Percentiles rank a stretch among this genome's conserved stretches.
Conservation (phyloP, 2,113 vertebrate species). For the Thomomys bottae region DNA sequence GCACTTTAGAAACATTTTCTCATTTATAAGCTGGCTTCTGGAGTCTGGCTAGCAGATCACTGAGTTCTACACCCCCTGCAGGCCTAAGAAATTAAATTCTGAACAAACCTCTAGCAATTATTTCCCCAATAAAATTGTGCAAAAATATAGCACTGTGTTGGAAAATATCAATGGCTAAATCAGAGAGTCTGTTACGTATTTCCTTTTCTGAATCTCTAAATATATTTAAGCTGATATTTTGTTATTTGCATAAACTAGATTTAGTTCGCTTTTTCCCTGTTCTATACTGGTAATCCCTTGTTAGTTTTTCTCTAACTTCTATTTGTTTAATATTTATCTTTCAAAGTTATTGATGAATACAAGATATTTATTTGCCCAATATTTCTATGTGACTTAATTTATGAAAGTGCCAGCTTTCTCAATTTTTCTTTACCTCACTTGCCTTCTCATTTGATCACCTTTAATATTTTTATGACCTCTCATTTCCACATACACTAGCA, state of each 20-base stretch:
- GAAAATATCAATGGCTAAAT: not conserved
- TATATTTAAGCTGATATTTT: not conserved
- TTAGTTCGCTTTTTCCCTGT: not conserved
- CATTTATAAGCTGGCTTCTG: constrained; percentile 58
- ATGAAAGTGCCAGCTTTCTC: not conserved
- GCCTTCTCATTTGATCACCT: not conserved
- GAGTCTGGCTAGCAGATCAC: constrained; percentile 11
- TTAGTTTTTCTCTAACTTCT: not conserved
- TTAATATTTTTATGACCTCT: not conserved
- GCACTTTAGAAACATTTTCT: constrained; percentile 61
- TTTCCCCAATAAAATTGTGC: constrained; percentile 61
- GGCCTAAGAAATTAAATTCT: constrained; percentile 69
- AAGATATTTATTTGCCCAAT: not conserved
- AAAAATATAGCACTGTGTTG: constrained; percentile 33
- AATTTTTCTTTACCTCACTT: not conserved
- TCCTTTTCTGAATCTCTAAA: not conserved
- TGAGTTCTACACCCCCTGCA: not conserved
- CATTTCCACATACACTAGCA: no score
- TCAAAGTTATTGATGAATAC: not conserved
- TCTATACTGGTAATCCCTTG: not conserved
- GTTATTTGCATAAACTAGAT: not conserved
- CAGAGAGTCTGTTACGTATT: not conserved
- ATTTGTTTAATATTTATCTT: constrained; percentile 5
- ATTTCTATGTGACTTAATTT: not conserved
- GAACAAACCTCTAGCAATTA: constrained; percentile 58